These are phyloP conservation scores for Oscheius sp. DNA, from an alignment of 2,888 invertebrate species.

Conservation along the genomic window DNA sequence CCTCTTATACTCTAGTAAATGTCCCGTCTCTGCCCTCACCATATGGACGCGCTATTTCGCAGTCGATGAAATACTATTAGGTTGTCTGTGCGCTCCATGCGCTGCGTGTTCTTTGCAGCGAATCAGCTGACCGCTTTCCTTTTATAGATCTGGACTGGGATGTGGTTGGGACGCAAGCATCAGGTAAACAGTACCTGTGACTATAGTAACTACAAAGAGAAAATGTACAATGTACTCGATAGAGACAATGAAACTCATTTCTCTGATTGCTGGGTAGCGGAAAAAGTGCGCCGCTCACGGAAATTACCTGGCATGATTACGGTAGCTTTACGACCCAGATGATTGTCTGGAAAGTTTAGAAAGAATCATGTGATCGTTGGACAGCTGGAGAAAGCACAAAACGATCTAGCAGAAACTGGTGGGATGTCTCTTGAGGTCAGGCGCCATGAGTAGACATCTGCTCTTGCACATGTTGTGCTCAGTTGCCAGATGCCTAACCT, in stretches of 20 bases:
- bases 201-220: no score
- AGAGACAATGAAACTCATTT: neutral
- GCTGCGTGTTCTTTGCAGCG: constrained; percentile 29
- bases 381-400: neutral
- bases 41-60: constrained; percentile 9
- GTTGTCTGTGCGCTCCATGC: constrained; percentile 24
- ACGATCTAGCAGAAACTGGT: neutral
- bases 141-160: constrained; percentile 32
- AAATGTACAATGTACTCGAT: no score
- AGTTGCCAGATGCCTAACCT: constrained; percentile 13
- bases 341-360: neutral
- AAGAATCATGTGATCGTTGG: no score
- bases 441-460: constrained; percentile 15
- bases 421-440: neutral
- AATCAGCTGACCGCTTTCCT: constrained; percentile 36
- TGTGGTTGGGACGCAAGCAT: constrained; percentile 4
- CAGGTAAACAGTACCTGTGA: constrained; percentile 17
- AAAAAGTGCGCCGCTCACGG: neutral
- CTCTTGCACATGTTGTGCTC: neutral
- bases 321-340: constrained; percentile 10
- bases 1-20: neutral
- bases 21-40: constrained; percentile 8
- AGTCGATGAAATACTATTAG: constrained; percentile 14
- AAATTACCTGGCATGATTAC: neutral
- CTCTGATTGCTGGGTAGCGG: neutral